Conservation (phyloP, 2,113 vertebrate genomes). For the Megaceryle maxima region DNA sequence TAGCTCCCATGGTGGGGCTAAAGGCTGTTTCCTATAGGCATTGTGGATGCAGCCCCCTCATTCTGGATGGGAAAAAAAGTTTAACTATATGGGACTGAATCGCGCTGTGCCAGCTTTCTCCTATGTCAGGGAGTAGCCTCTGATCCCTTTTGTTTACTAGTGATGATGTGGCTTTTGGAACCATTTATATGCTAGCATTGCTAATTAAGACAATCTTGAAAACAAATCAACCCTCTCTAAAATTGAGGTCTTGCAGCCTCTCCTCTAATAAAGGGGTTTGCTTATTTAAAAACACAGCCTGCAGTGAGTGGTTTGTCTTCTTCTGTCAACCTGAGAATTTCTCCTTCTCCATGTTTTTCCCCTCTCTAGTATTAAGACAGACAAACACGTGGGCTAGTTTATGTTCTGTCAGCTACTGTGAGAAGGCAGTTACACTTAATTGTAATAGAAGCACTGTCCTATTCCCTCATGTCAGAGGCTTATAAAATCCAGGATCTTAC, state of each 20-base stretch:
- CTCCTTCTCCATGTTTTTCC: neutral
- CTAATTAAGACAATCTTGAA: neutral
- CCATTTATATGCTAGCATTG: neutral
- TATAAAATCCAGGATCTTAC: neutral
- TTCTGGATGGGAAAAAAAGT: neutral
- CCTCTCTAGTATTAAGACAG: neutral
- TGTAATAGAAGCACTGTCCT: neutral
- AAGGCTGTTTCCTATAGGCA: neutral
- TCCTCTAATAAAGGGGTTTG: neutral
- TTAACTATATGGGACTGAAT: neutral
- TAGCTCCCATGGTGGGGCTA: neutral
- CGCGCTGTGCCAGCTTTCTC: neutral
- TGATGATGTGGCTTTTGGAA: neutral
- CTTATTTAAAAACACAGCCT: neutral
- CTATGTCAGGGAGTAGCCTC: neutral
- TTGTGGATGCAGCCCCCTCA: rapidly evolving
- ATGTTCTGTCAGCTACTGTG: neutral
- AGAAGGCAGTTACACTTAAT: neutral
- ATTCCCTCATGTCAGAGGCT: neutral
- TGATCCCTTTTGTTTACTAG: neutral
- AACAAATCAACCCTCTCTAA: neutral
- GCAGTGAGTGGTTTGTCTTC: neutral
- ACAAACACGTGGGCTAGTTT: neutral
- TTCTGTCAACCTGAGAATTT: neutral
- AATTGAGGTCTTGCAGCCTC: neutral